phyloP scores from a whole-genome alignment of 92 coral and sea anemone genomes.

The Porites cylindrica region DNA sequence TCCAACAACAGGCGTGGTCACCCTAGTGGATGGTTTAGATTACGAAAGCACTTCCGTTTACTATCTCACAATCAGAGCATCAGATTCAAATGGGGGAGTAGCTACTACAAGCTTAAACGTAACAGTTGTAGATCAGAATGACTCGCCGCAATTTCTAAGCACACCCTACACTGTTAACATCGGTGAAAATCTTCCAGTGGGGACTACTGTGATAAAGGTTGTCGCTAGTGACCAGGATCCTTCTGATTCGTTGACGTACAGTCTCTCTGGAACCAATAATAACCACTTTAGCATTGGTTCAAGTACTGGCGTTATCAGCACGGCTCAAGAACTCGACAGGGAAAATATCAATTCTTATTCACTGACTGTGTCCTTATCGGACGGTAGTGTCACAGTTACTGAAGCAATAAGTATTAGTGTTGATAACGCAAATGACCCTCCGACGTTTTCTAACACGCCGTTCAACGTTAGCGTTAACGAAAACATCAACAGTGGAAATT shows the following conservation, averaged over 20 bases:
- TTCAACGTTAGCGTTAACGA: constrained; percentile 54
- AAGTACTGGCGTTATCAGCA: constrained; percentile 53
- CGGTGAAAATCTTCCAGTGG: constrained; percentile 50
- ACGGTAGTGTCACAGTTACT: constrained; percentile 45
- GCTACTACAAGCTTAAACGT: constrained; percentile 52
- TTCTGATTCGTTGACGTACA: constrained; percentile 48
- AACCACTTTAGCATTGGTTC: constrained; percentile 54
- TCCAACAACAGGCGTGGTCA: constrained; percentile 66
- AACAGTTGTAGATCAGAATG: constrained; percentile 52
- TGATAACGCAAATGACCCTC: constrained; percentile 54
- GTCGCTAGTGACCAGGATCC: constrained; percentile 63
- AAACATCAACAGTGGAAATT: constrained; percentile 48
- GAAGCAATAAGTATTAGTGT: constrained; percentile 37
- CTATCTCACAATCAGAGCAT: constrained; percentile 55
- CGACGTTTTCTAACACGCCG: constrained; percentile 53
- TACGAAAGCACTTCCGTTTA: constrained; percentile 50
- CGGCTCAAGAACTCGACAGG: constrained; percentile 51
- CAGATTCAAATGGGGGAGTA: constrained; percentile 59
- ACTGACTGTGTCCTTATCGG: constrained; percentile 54
- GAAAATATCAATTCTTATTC: constrained; percentile 62
- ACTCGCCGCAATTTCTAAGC: constrained; percentile 46
- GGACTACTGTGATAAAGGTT: constrained; percentile 56
- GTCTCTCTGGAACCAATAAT: constrained; percentile 51
- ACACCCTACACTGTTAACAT: constrained; percentile 50
- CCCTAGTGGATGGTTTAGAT: constrained; percentile 49